These are phyloP conservation scores for Malurus leucopterus DNA, from an alignment of 2,797 vertebrate species.

Conservation along the genomic window DNA sequence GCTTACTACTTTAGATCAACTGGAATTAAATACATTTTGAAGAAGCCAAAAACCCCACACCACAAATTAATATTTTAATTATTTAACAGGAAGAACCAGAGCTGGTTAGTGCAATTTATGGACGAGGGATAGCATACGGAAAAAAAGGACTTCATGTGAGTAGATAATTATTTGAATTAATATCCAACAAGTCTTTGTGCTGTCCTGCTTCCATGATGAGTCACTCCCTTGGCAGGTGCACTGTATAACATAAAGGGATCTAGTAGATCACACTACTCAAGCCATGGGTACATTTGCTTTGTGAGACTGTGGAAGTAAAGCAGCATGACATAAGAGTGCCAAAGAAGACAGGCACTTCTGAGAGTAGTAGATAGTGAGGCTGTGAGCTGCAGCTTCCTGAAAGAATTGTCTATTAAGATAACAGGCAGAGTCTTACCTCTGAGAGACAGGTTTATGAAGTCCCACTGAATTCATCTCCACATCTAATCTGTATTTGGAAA, in stretches of 20 bases:
- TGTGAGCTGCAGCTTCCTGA: not conserved
- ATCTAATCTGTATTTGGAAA: not conserved
- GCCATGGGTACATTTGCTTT: rapidly evolving
- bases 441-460: not conserved
- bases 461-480: not conserved
- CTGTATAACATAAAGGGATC: not conserved
- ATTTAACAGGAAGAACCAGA: constrained; percentile 87
- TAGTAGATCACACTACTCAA: not conserved
- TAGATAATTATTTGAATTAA: constrained; percentile 11
- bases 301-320: not conserved
- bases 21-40: not conserved
- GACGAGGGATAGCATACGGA: constrained; percentile 93
- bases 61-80: constrained; percentile 9
- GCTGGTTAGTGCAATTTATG: constrained; percentile 95
- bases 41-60: not conserved
- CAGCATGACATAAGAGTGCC: not conserved
- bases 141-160: constrained; percentile 95
- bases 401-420: not conserved
- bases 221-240: not conserved
- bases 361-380: not conserved
- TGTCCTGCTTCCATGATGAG: rapidly evolving
- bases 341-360: not conserved
- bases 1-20: not conserved
- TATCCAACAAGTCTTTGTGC: not conserved
- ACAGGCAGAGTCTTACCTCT: not conserved